A percentile compares a stretch with the other conserved stretches of the same genome.
These are phyloP conservation scores for Aepyceros melampus DNA, from an alignment of 2,113 vertebrate species.

Conservation along the genomic window DNA sequence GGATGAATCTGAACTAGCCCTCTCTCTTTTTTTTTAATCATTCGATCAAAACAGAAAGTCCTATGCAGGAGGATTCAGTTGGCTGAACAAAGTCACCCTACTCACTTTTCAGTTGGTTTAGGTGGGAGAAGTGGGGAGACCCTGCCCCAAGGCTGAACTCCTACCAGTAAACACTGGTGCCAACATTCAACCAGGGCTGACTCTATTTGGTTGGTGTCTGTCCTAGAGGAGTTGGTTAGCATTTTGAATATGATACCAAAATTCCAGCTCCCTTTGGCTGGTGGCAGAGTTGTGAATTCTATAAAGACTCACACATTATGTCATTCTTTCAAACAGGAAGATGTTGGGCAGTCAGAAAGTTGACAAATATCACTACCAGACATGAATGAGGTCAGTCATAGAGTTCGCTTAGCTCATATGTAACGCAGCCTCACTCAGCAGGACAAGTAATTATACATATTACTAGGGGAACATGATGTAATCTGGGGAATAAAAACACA, in stretches of 20 bases:
- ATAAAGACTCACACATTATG: background rate
- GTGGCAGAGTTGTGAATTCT: background rate
- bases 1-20: background rate
- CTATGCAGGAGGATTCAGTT: background rate
- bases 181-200: background rate
- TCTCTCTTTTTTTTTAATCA: background rate
- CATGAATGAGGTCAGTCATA: background rate
- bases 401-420: background rate
- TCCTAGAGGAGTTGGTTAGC: background rate
- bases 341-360: background rate
- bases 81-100: background rate
- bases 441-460: background rate
- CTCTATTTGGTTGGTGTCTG: rapidly evolving
- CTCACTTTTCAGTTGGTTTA: background rate
- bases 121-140: background rate
- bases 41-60: background rate
- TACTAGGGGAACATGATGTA: background rate
- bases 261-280: background rate
- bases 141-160: background rate
- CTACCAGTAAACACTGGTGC: background rate
- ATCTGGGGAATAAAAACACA: background rate
- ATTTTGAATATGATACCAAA: background rate
- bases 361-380: background rate
- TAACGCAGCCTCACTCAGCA: background rate
- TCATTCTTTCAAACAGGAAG: background rate